Evolutionary conservation across 2,888 invertebrate species (phyloP), one percentile per base, ranked within the genome.

Genomic region (Nineta flava): DNA sequence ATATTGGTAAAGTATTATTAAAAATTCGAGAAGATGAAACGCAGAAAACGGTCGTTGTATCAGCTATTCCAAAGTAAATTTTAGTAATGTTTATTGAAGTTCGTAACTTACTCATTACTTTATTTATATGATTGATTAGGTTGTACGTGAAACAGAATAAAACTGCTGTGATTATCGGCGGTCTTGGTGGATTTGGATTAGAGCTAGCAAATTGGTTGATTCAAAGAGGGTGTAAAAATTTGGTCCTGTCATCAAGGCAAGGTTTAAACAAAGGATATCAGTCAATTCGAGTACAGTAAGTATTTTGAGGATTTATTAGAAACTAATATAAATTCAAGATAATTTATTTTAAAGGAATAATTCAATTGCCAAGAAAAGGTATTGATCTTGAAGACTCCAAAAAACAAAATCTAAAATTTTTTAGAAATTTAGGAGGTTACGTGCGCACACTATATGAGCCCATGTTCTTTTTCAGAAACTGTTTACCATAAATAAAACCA

Each of bases 131-230:
- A 6, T n/a, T n/a, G 15, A 3, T 42, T n/a, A 17, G 17, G 42
- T 19, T 48, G 9, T 21, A 21, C 7, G 9, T 52, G 51, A 26
- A 26, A 26, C 3, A 7, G 4, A 7, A 26, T 7, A 26, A 26
- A 26, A 6, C 26, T 26, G 7, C 86, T 67, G 59, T 86, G 0
- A 73, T 86, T 4, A 71, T 81, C 1, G 86, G 87, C 10, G 93
- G 94, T 43, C 72, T 95, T 1, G 95, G 95, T 41, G 94, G 94
- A 0, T 90, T 95, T 61, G 95, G 94, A 4, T 69, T 95, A 46
- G 94, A 95, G 64, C 65, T 94, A 46, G 80, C 83, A 0, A 84
- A 90, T 59, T 92, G 90, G 88, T 69, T 96, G 58, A 75, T 91
- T 46, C 65, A 85, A 47, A 74, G 93, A 54, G 93, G 92, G 0